Evolutionary conservation across 2,888 invertebrate genomes (phyloP).

Genomic region (Amphipoea oculea): DNA sequence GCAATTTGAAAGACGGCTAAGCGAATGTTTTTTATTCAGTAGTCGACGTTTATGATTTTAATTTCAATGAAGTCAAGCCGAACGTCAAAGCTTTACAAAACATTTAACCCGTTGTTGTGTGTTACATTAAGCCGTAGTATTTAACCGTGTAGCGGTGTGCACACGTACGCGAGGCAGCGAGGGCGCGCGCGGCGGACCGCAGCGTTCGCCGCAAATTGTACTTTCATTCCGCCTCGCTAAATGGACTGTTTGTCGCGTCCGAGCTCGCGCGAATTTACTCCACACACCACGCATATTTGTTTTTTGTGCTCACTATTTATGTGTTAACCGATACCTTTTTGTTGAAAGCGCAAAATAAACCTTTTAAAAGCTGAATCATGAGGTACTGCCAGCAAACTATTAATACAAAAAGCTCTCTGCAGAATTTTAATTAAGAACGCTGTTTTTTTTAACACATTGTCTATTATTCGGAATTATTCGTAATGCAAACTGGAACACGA

Average conservation of each 20-base stretch:
- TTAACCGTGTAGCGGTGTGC: conserved; percentile 49
- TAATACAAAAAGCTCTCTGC: not conserved
- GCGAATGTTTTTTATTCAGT: not conserved
- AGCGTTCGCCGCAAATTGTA: conserved; percentile 80
- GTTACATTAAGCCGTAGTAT: conserved; percentile 52
- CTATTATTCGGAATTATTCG: conserved; percentile 38
- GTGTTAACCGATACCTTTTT: conserved; percentile 57
- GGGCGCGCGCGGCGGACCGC: conserved; percentile 65
- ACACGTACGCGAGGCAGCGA: conserved; percentile 45
- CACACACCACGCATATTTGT: conserved; percentile 51
- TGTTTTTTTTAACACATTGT: conserved; percentile 27
- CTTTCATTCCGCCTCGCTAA: conserved; percentile 80
- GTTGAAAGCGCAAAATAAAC: conserved; percentile 43
- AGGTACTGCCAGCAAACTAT: conserved; percentile 9
- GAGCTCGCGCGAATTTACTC: conserved; percentile 65
- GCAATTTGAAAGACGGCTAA: not conserved
- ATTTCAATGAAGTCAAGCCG: not conserved
- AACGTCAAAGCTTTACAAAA: conserved; percentile 37
- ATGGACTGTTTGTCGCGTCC: conserved; percentile 77
- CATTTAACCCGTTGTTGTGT: conserved; percentile 38
- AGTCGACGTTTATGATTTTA: not conserved
- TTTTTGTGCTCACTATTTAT: conserved; percentile 62
- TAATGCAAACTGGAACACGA: conserved; percentile 35
- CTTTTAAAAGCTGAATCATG: conserved; percentile 18
- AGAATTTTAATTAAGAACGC: conserved; percentile 41